Evolutionary conservation across 2,113 vertebrate genomes (phyloP).

Genomic region (Tyrannus savana): DNA sequence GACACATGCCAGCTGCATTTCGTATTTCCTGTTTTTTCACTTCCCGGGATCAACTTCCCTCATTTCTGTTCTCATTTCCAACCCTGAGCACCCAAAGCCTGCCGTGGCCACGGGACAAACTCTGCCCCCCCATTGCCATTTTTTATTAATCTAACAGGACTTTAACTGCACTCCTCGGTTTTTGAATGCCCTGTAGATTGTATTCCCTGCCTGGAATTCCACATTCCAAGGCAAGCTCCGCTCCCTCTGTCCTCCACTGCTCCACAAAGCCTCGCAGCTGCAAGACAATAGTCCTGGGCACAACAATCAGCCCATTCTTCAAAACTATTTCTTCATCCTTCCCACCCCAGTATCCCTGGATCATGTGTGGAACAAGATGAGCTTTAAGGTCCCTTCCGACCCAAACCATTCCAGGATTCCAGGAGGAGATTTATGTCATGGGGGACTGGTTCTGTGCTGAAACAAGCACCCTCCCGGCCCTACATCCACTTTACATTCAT

Average conservation of each 20-base stretch:
- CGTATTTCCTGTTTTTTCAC: not conserved
- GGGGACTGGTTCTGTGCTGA: not conserved
- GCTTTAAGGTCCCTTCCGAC: not conserved
- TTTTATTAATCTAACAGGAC: too few relatives aligned
- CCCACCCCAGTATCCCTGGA: not conserved
- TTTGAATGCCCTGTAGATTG: not conserved
- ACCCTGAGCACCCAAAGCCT: not conserved
- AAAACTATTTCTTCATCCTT: not conserved
- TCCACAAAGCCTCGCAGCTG: slow-evolving; percentile 32
- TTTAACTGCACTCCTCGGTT: not conserved
- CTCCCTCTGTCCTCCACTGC: slow-evolving; percentile 4
- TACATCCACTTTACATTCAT: not conserved
- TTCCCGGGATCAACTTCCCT: not conserved
- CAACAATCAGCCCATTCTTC: slow-evolving; percentile 40
- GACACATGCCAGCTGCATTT: not conserved
- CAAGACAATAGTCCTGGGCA: slow-evolving; percentile 30
- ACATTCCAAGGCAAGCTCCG: not conserved
- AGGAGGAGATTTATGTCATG: not conserved
- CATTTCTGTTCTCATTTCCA: not conserved
- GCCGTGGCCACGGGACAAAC: fast-evolving
- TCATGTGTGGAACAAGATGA: not conserved
- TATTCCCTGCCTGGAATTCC: slow-evolving; percentile 25
- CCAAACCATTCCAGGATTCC: not conserved
- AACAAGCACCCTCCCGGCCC: not conserved
- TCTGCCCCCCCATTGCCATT: fast-evolving